A percentile compares a stretch with the other conserved stretches of the same genome.
Conservation (phyloP, 2,888 invertebrate genomes). For the Acrobasis suavella region DNA sequence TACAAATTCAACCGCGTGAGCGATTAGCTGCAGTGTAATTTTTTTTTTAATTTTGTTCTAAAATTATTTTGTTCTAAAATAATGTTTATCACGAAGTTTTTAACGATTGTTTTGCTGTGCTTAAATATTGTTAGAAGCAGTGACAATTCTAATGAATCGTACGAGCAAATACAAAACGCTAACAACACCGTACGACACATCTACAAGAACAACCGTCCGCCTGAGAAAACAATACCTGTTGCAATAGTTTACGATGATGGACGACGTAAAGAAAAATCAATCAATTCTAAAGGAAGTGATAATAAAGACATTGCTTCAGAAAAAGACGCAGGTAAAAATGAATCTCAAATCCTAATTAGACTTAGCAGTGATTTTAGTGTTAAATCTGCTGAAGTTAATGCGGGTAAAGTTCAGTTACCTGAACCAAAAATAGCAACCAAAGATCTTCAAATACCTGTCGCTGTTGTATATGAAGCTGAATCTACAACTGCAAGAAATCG, state of each 20-base stretch:
- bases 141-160: constrained; percentile 24
- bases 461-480: constrained; percentile 38
- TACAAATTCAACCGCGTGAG: constrained; percentile 53
- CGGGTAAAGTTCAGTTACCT: constrained; percentile 19
- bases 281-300: constrained; percentile 24
- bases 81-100: constrained; percentile 34
- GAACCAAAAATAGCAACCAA: constrained; percentile 24
- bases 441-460: constrained; percentile 40
- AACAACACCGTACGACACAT: constrained; percentile 27
- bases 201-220: constrained; percentile 49
- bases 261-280: constrained; percentile 25
- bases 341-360: background rate
- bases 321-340: background rate
- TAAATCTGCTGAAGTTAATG: constrained; percentile 18
- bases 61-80: constrained; percentile 38
- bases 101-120: constrained; percentile 33
- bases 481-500: constrained; percentile 24
- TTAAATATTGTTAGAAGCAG: constrained; percentile 37
- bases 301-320: background rate
- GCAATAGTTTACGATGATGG: constrained; percentile 40
- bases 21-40: constrained; percentile 50
- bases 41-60: constrained; percentile 33
- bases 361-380: constrained; percentile 1
- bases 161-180: constrained; percentile 30
- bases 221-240: constrained; percentile 42